phyloP scores from a whole-genome alignment of 1,140 invertebrate genomes.

The Metopolophium dirhodum region DNA sequence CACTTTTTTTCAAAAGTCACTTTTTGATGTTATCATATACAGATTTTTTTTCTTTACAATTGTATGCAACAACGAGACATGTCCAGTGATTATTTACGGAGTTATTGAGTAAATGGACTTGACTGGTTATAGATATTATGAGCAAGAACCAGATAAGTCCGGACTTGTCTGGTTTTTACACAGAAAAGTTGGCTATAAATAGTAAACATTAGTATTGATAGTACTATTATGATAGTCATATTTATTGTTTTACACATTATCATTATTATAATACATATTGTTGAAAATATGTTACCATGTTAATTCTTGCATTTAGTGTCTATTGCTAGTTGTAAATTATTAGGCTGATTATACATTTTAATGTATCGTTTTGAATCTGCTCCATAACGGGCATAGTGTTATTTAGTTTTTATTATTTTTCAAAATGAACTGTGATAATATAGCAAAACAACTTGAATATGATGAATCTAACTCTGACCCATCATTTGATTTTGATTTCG shows the following conservation, averaged over 20 bases:
- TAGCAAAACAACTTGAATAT: constrained; percentile 15
- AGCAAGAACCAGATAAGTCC: background rate
- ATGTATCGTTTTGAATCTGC: background rate
- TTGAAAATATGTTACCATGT: background rate
- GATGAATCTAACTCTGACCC: background rate
- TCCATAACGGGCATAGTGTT: constrained; percentile 18
- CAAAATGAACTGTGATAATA: constrained; percentile 1
- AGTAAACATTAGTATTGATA: background rate
- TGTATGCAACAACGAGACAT: too few species aligned
- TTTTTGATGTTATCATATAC: background rate
- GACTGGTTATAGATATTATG: background rate
- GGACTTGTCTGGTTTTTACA: background rate
- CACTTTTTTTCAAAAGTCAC: too few species aligned
- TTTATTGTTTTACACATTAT: background rate
- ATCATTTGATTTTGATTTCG: background rate
- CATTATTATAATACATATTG: background rate
- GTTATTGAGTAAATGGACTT: constrained; percentile 7
- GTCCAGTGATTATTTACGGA: too few species aligned
- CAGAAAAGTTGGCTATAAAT: background rate
- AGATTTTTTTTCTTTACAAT: too few species aligned
- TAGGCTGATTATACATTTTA: background rate
- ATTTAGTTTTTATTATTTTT: constrained; percentile 39
- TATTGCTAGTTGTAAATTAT: constrained; percentile 4
- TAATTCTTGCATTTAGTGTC: background rate
- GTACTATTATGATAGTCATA: background rate